A percentile compares a stretch with the other conserved stretches of the same genome.
Evolutionary conservation across 2,113 vertebrate genomes (phyloP).

Genomic region (Noturus placidus): DNA sequence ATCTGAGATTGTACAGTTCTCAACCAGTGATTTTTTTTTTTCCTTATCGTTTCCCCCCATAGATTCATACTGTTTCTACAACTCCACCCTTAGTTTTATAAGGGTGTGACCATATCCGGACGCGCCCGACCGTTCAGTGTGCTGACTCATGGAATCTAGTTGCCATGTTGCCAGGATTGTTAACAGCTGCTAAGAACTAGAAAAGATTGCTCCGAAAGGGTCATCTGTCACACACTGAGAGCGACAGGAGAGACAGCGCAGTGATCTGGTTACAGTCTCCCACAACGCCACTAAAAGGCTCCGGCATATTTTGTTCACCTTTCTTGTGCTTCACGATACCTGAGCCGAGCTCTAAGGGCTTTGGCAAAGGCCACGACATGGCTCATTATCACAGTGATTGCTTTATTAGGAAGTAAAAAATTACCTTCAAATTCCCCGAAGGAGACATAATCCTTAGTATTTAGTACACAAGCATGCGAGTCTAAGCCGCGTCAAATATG

Average conservation of each 20-base stretch:
- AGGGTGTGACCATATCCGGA: background rate
- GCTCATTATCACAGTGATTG: background rate
- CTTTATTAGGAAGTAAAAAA: background rate
- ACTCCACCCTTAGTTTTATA: background rate
- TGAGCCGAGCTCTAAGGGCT: background rate
- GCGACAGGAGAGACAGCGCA: constrained; percentile 1
- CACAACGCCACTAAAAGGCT: background rate
- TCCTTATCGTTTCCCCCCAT: background rate
- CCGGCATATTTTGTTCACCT: constrained; percentile 26
- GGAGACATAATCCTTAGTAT: background rate
- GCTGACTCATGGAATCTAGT: constrained; percentile 18
- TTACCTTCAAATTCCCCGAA: background rate
- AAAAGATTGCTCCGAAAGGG: constrained; percentile 14
- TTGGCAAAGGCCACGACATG: constrained; percentile 4
- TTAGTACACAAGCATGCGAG: background rate
- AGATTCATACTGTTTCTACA: background rate
- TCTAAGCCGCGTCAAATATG: background rate
- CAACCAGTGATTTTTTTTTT: background rate
- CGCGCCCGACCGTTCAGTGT: background rate
- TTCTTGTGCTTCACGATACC: constrained; percentile 7
- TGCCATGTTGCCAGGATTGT: constrained; percentile 19
- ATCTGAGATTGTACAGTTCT: background rate
- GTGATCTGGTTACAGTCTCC: constrained; percentile 35
- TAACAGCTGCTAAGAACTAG: constrained; percentile 21
- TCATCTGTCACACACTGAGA: constrained; percentile 11